Base-by-base conservation (phyloP, 2,113 vertebrate genomes). In the Eolophus roseicapilla region DNA sequence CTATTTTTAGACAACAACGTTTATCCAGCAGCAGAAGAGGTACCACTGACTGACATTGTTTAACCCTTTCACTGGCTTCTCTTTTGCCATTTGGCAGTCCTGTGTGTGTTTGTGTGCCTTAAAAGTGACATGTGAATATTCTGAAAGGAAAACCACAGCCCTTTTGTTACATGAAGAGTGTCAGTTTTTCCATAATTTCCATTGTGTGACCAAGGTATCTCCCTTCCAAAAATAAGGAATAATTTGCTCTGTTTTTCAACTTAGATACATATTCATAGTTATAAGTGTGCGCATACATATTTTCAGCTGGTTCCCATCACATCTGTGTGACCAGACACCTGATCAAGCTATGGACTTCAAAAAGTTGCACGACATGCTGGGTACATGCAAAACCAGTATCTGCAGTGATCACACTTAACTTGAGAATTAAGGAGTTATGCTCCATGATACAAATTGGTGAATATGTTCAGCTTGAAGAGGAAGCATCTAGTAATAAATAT, bases 151-250 rank as follows among this genome's bases (percentile, higher is more conserved):
- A 90, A 53, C 9, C 49, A 24, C 49, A 49, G 23, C 44, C 31
- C 23, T 69, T 41, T 21, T 20, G 11, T 49, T 80, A 52, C 1
- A 0, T 0, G 0, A 49, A 55, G 37, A 41, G n/a, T 2, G 0
- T 49, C 41, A 39, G 2, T 7, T 79, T 85, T 88, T 74, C 55
- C 43, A 13, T 39, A 28, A 23, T 21, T 27, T 27, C 46, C 12
- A 4, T 27, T 35, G 17, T 35, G 24, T 57, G 43, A 46, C 17
- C 33, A 83, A 37, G 28, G 39, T 37, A 43, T 74, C 25, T 80
- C 14, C 21, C 17, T 25, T 91, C 19, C 6, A 21, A 67, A 85
- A 65, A 23, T 7, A 64, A 35, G 59, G 23, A 41, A 25, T 60
- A 15, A 46, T 6, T 8, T 69, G 8, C 6, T 47, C 37, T 69